phyloP scores from a whole-genome alignment of 2,113 vertebrate species.

The Notothenia coriiceps region DNA sequence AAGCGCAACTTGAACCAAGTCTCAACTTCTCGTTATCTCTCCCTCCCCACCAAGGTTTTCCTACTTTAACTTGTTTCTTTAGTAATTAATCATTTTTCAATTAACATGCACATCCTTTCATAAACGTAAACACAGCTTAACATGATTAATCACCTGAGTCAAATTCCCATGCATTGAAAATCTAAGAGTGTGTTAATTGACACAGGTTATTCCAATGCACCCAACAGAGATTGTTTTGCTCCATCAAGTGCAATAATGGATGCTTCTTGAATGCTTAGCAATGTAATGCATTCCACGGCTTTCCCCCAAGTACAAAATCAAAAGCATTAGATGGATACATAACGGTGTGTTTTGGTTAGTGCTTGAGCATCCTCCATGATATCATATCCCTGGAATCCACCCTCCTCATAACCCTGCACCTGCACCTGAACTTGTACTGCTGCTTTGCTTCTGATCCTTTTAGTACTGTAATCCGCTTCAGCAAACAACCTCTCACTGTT shows the following conservation, averaged over 20 bases:
- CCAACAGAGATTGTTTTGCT: constrained; percentile 4
- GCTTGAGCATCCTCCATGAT: constrained; percentile 16
- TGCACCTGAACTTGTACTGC: constrained; percentile 49
- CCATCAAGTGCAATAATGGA: constrained; percentile 46
- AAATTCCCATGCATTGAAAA: too few species aligned
- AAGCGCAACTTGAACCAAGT: too few species aligned
- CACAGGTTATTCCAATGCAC: neutral
- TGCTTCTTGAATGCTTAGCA: neutral
- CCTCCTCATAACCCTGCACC: constrained; percentile 37
- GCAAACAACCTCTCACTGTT: constrained; percentile 72
- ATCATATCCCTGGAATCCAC: constrained; percentile 30
- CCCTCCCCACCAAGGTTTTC: too few species aligned
- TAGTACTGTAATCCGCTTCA: constrained; percentile 71
- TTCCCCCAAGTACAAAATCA: neutral
- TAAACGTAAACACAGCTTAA: too few species aligned
- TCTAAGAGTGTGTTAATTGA: neutral
- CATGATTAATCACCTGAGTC: too few species aligned
- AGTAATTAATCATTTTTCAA: too few species aligned
- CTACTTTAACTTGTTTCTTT: too few species aligned
- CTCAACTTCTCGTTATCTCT: too few species aligned
- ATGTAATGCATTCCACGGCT: constrained; percentile 16
- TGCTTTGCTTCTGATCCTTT: constrained; percentile 71
- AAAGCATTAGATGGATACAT: constrained; percentile 30
- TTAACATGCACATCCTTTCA: too few species aligned
- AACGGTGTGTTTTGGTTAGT: constrained; percentile 21